A percentile compares a stretch with the other conserved stretches of the same genome.
These are phyloP conservation scores for Euborellia annulipes DNA, from an alignment of 1,140 invertebrate species.

Conservation along the genomic window DNA sequence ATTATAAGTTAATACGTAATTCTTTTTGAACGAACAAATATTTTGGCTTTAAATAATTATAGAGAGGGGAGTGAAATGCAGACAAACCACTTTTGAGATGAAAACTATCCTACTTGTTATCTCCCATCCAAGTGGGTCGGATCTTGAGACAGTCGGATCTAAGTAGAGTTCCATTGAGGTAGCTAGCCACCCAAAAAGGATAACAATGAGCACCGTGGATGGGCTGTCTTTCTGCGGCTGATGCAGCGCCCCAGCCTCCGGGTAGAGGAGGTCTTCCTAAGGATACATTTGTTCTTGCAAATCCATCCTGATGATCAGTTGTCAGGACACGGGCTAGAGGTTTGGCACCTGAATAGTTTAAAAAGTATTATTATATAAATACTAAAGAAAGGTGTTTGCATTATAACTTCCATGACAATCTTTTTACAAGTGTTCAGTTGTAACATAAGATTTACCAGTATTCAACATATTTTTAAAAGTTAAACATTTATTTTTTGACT, in stretches of 20 bases:
- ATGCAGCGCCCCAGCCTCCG: constrained; percentile 30
- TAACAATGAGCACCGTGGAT: constrained; percentile 23
- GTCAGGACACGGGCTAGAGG: not conserved
- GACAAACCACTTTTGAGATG: not conserved
- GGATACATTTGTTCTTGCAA: constrained; percentile 29
- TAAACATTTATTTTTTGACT: too few relatives aligned
- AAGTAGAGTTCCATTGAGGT: constrained; percentile 29
- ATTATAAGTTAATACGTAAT: too few relatives aligned
- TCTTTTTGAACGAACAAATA: too few relatives aligned
- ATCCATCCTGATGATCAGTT: constrained; percentile 24
- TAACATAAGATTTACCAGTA: too few relatives aligned
- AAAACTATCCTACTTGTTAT: constrained; percentile 30
- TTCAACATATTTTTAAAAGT: too few relatives aligned
- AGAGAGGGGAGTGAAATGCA: constrained; percentile 1
- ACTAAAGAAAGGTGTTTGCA: too few relatives aligned
- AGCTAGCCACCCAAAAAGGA: constrained; percentile 34
- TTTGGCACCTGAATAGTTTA: not conserved
- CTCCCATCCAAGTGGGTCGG: constrained; percentile 48
- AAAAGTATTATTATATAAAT: too few relatives aligned
- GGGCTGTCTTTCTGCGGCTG: constrained; percentile 19
- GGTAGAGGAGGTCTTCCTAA: constrained; percentile 30
- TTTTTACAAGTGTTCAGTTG: too few relatives aligned
- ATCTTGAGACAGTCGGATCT: constrained; percentile 40
- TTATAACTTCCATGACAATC: too few relatives aligned
- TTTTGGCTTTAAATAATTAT: too few relatives aligned